These are phyloP conservation scores for Diloba caeruleocephala DNA, from an alignment of 2,888 invertebrate species.

Conservation along the genomic window DNA sequence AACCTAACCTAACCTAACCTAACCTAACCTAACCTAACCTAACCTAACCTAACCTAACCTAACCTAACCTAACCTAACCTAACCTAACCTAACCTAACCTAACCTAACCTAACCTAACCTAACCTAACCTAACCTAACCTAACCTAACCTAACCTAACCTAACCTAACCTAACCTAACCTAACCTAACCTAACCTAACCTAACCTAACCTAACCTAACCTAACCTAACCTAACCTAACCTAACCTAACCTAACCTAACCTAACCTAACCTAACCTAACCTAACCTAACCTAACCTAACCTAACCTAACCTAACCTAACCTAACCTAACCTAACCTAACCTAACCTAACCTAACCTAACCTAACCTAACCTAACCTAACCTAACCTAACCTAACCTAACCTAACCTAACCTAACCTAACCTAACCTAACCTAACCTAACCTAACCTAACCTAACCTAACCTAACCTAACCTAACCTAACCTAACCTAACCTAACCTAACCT, in stretches of 20 bases:
- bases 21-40: no score
- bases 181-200: conserved; percentile 23
- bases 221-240: conserved; percentile 15
- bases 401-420: background rate
- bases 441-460: no score
- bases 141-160: background rate
- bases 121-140: conserved; percentile 2
- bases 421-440: no score
- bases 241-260: conserved; percentile 8
- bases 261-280: conserved; percentile 12
- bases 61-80: no score
- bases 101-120: no score
- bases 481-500: no score
- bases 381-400: conserved; percentile 16
- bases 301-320: conserved; percentile 14
- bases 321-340: conserved; percentile 15
- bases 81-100: no score
- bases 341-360: conserved; percentile 14
- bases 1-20: no score
- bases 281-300: conserved; percentile 15
- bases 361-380: conserved; percentile 20
- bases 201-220: conserved; percentile 18
- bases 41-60: no score
- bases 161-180: conserved; percentile 4
- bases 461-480: no score